Evolutionary conservation across 2,797 vertebrate genomes (phyloP).

Genomic region (Enteromius paludinosus): DNA sequence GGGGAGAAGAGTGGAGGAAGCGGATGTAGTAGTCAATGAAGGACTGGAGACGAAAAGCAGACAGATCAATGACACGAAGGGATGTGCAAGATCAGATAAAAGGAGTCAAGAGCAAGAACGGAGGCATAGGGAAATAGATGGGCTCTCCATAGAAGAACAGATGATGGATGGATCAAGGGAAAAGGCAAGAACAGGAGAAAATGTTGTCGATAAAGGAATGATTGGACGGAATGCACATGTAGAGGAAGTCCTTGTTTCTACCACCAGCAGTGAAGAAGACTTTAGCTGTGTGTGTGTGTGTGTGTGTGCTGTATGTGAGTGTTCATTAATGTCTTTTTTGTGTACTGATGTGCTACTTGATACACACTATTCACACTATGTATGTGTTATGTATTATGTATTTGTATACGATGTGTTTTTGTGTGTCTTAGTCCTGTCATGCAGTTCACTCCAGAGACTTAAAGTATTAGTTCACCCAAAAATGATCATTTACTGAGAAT

Average conservation of each 20-base stretch:
- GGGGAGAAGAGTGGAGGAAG: conserved; percentile 77
- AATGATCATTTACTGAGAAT: neutral
- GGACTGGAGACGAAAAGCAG: conserved; percentile 51
- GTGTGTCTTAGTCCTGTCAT: conserved; percentile 52
- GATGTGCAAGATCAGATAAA: conserved; percentile 16
- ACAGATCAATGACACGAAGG: conserved; percentile 11
- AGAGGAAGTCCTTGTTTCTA: neutral
- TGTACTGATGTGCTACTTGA: conserved; percentile 10
- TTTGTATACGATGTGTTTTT: conserved; percentile 7
- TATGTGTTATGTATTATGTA: neutral
- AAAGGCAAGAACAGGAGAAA: conserved; percentile 1
- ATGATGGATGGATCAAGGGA: conserved; percentile 51
- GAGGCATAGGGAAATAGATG: neutral
- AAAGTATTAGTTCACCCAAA: neutral
- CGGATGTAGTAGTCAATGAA: conserved; percentile 92
- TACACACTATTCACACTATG: neutral
- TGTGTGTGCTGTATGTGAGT: conserved; percentile 1
- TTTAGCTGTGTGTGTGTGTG: neutral
- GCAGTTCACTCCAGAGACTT: conserved; percentile 24
- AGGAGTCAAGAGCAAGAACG: neutral
- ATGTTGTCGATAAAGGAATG: neutral
- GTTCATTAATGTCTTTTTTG: conserved; percentile 21
- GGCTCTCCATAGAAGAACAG: neutral
- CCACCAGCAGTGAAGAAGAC: conserved; percentile 32
- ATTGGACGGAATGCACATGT: neutral